These are phyloP conservation scores for Paracyclopina nana DNA, from an alignment of 1,140 invertebrate species.

Conservation along the genomic window DNA sequence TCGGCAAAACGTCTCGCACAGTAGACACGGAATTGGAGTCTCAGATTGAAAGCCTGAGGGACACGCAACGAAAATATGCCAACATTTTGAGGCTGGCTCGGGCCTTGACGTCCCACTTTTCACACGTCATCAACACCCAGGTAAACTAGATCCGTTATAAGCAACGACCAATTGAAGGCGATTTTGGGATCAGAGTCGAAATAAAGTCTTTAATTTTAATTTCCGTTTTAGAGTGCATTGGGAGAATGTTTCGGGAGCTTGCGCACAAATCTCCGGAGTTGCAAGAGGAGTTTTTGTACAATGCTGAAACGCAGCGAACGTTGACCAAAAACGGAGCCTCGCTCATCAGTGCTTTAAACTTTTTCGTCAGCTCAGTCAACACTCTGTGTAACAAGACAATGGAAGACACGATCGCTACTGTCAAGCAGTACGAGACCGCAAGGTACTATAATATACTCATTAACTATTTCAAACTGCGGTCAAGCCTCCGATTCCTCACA, in stretches of 20 bases:
- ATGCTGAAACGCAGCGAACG: constrained; percentile 81
- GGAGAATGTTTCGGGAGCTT: constrained; percentile 76
- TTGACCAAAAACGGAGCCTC: constrained; percentile 83
- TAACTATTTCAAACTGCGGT: neutral
- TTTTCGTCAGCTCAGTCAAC: constrained; percentile 84
- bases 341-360: constrained; percentile 71
- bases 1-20: constrained; percentile 36
- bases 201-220: constrained; percentile 4
- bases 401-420: constrained; percentile 80
- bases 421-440: constrained; percentile 76
- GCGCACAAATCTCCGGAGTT: constrained; percentile 84
- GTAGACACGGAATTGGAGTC: constrained; percentile 58
- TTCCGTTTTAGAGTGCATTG: constrained; percentile 39
- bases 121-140: constrained; percentile 67
- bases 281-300: constrained; percentile 82
- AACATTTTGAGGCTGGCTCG: constrained; percentile 65
- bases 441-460: constrained; percentile 33
- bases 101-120: constrained; percentile 65
- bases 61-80: constrained; percentile 81
- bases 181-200: neutral
- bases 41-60: constrained; percentile 70
- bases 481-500: constrained; percentile 23
- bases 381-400: constrained; percentile 92
- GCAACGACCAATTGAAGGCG: neutral
- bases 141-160: constrained; percentile 23